Conservation (phyloP, 2,113 vertebrate species). For the Poeciliopsis turrubarensis region DNA sequence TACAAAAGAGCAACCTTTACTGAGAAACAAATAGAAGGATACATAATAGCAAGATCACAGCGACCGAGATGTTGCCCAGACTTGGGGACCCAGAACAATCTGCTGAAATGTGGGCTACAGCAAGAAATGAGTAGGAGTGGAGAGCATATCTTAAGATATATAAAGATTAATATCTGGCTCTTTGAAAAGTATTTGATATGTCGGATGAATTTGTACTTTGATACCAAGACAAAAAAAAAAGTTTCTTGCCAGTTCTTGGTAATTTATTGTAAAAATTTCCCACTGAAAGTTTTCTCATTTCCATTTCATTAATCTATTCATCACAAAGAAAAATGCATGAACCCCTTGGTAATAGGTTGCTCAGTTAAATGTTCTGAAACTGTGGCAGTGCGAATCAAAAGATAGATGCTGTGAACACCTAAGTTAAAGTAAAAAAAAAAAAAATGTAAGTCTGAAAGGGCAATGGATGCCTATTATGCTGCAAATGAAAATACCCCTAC, state of each 20-base stretch:
- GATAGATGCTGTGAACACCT: slow-evolving; percentile 28
- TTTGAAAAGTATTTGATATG: slow-evolving; percentile 32
- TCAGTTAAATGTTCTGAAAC: slow-evolving; percentile 57
- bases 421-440: slow-evolving; percentile 16
- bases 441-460: not conserved
- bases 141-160: not conserved
- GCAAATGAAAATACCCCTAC: no score
- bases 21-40: not conserved
- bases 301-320: slow-evolving; percentile 69
- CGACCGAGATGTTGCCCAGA: not conserved
- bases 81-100: not conserved
- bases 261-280: slow-evolving; percentile 44
- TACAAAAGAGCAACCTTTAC: not conserved
- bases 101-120: not conserved
- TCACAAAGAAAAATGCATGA: slow-evolving; percentile 70
- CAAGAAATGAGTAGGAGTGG: not conserved
- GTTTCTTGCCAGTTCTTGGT: slow-evolving; percentile 39
- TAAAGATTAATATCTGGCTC: not conserved
- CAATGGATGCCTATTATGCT: not conserved
- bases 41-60: not conserved
- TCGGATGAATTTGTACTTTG: slow-evolving; percentile 29
- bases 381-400: slow-evolving; percentile 36
- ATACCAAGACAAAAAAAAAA: slow-evolving; percentile 29
- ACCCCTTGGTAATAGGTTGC: slow-evolving; percentile 52
- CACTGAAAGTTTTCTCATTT: slow-evolving; percentile 58